phyloP scores from a whole-genome alignment of 2,797 vertebrate genomes.

The Moxostoma hubbsi region DNA sequence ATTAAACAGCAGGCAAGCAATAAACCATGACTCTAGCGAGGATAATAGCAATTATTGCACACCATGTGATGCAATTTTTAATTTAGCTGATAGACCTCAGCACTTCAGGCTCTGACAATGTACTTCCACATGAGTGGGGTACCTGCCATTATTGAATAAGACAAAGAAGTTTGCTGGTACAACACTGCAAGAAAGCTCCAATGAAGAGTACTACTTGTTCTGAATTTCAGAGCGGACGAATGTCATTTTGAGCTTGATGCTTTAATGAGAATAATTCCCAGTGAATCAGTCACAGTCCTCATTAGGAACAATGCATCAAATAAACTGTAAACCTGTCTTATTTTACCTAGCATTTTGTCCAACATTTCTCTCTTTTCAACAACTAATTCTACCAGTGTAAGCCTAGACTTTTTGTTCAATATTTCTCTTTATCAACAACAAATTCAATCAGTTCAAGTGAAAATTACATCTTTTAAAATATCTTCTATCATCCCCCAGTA shows the following conservation, averaged over 20 bases:
- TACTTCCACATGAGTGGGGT: constrained; percentile 20
- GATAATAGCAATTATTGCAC: constrained; percentile 12
- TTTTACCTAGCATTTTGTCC: too few relatives aligned
- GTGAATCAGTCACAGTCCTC: neutral
- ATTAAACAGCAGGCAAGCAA: constrained; percentile 11
- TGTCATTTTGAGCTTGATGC: neutral
- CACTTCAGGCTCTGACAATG: constrained; percentile 15
- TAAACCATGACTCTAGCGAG: constrained; percentile 32
- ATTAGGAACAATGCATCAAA: neutral
- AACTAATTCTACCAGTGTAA: too few relatives aligned
- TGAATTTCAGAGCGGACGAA: neutral
- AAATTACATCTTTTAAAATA: neutral
- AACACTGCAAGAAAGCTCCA: constrained; percentile 36
- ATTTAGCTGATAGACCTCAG: constrained; percentile 19
- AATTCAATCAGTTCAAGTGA: neutral
- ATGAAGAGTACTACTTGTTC: constrained; percentile 3
- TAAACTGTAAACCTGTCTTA: too few relatives aligned
- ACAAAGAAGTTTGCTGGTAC: constrained; percentile 31
- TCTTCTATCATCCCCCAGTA: neutral
- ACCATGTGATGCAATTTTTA: constrained; percentile 28
- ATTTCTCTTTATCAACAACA: neutral
- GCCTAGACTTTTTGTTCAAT: neutral
- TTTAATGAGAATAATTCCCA: constrained; percentile 18
- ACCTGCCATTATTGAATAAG: constrained; percentile 32
- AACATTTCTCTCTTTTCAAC: too few relatives aligned